A percentile compares a stretch with the other conserved stretches of the same genome.
Evolutionary conservation across 2,797 vertebrate species (phyloP).

Genomic region (Prionace glauca): DNA sequence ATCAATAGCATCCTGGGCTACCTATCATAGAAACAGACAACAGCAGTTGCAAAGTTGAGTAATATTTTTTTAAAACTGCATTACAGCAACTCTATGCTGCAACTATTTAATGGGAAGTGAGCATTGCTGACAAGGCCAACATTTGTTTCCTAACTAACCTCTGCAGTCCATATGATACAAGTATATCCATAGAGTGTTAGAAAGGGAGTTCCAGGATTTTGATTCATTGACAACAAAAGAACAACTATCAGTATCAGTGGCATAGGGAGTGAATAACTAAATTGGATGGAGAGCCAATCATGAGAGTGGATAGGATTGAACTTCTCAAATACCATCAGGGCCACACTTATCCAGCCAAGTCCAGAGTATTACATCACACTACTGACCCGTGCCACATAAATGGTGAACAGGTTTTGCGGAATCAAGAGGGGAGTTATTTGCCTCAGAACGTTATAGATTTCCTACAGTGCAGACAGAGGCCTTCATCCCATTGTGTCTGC

Average conservation of each 20-base stretch:
- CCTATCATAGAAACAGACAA: conserved; percentile 42
- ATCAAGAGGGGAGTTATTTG: not conserved
- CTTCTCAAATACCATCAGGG: not conserved
- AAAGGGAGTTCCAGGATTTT: no score
- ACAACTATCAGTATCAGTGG: not conserved
- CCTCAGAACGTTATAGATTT: no score
- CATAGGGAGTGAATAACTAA: not conserved
- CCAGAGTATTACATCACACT: no score
- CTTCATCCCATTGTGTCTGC: no score
- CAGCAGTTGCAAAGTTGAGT: not conserved
- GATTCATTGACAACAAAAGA: no score
- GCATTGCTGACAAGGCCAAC: no score
- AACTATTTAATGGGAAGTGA: not conserved
- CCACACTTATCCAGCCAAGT: not conserved
- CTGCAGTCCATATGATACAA: no score
- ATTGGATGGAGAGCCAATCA: not conserved
- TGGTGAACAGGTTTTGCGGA: not conserved
- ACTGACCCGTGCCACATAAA: not conserved
- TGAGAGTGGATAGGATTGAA: not conserved
- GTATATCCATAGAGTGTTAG: no score
- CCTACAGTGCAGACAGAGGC: no score
- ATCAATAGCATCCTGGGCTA: conserved; percentile 47
- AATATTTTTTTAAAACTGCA: not conserved
- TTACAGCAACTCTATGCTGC: not conserved
- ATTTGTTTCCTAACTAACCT: no score